Evolutionary conservation across 2,797 vertebrate species (phyloP).

Genomic region (Pseudotriccus pelzelni): DNA sequence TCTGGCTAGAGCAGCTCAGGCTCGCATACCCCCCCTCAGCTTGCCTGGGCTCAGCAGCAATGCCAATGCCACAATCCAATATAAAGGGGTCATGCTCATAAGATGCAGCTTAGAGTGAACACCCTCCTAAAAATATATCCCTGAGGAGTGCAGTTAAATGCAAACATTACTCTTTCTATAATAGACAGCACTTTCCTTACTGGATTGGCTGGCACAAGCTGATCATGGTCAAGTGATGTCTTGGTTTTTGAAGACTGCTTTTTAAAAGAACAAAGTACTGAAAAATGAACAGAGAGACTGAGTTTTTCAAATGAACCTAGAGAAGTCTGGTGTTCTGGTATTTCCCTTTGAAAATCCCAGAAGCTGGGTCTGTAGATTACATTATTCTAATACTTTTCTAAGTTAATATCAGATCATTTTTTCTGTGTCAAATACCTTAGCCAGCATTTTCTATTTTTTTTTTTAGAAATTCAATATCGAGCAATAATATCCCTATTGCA

Average conservation of each 20-base stretch:
- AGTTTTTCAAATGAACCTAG: background rate
- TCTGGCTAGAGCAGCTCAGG: conserved; percentile 22
- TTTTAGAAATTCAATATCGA: accelerated
- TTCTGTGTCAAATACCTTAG: background rate
- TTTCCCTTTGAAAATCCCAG: background rate
- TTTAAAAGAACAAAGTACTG: background rate
- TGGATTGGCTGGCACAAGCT: background rate
- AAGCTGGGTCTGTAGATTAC: background rate
- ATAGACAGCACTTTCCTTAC: background rate
- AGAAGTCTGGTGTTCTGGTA: background rate
- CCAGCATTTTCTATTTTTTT: background rate
- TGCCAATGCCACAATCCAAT: background rate
- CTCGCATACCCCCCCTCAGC: background rate
- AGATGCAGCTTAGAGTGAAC: background rate
- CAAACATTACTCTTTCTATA: background rate
- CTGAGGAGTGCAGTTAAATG: background rate
- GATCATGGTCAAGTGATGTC: background rate
- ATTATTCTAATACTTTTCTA: background rate
- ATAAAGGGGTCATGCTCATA: background rate
- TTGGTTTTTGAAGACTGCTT: background rate
- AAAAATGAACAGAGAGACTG: background rate
- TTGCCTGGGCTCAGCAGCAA: background rate
- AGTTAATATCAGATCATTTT: background rate
- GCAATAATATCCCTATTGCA: background rate
- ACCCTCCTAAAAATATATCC: background rate